Evolutionary conservation across 2,797 vertebrate genomes (phyloP), one percentile per base, ranked within the genome.

Genomic region (Alectoris magna): DNA sequence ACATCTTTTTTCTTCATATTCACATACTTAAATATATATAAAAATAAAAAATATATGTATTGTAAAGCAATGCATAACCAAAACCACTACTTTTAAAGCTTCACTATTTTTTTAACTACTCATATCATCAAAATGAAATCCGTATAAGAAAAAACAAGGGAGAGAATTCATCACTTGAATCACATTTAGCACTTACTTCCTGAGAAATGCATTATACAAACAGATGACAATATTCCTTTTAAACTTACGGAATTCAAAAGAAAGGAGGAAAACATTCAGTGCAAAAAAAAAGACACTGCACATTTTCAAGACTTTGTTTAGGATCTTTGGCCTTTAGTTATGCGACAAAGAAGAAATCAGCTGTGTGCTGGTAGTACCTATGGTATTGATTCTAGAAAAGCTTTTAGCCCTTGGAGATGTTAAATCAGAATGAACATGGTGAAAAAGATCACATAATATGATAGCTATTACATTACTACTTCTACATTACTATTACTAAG

Each of bases 211-310:
- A 27, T 16, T 69, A 27, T 13, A 63, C 6, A 43, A 67, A 10
- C 2, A 72, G 38, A 56, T 60, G 27, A 60, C 0, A 0, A 4
- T 29, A 31, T 14, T 11, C 0, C 3, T 89, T 70, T 27, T 19
- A 78, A 88, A 76, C 4, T 24, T 58, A 31, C 2, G 34, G 36
- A 53, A 72, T 79, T 58, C 41, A 24, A 82, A 93, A 75, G 62
- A 34, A 91, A 56, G 6, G 10, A 23, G 17, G 18, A 56, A 88
- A 64, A n/a, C 22, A 4, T n/a, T 31, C 70, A 14, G 8, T n/a
- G 41, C n/a, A 15, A 39, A 76, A 56, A 88, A 41, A 56, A 88
- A 88, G 51, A 29, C 51, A 53, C 9, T 29, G 27, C 51, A 53
- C 15, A 29, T 29, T 29, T 53, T 53, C 9, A 53, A 53, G 38